Conservation (phyloP, 2,113 vertebrate genomes). For the Acanthisitta chloris region DNA sequence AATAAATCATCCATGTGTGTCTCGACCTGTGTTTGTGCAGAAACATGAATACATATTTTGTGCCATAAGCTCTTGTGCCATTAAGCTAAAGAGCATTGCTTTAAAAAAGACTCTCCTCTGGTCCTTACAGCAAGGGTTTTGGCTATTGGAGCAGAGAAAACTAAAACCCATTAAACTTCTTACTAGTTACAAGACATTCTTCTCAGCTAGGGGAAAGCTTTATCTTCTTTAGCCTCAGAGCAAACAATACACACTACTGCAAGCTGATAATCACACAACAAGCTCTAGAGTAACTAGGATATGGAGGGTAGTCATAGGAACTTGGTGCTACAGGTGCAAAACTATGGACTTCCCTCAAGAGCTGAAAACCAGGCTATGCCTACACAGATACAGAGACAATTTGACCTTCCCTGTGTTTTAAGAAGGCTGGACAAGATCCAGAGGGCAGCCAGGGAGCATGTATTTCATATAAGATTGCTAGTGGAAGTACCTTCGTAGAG, state of each 20-base stretch:
- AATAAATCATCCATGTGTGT: neutral
- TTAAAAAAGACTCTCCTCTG: neutral
- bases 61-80: neutral
- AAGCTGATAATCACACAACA: neutral
- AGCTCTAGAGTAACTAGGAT: neutral
- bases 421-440: neutral
- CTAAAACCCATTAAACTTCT: neutral
- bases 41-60: neutral
- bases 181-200: neutral
- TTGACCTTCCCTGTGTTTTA: neutral
- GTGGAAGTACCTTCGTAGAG: neutral
- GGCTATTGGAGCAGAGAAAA: neutral
- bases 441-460: neutral
- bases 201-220: neutral
- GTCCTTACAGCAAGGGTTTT: neutral
- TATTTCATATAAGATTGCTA: neutral
- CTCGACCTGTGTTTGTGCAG: neutral
- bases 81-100: neutral
- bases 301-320: neutral
- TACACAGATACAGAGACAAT: neutral
- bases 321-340: neutral
- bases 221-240: neutral
- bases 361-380: neutral
- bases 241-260: neutral
- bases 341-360: neutral